These are phyloP conservation scores for Pasiphila rectangulata DNA, from an alignment of 2,888 invertebrate species.

Conservation along the genomic window DNA sequence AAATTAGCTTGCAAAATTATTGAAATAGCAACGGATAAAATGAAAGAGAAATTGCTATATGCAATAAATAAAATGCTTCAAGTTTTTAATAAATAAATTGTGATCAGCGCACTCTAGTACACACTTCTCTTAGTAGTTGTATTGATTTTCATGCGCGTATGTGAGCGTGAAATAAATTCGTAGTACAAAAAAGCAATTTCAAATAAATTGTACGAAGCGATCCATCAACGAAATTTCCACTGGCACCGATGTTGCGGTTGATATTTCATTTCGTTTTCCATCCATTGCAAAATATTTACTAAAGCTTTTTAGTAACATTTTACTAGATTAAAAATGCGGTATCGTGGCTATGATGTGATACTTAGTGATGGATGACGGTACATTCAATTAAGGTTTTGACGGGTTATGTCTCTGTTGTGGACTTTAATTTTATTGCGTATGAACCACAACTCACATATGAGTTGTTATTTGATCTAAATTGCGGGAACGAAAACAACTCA, in stretches of 20 bases:
- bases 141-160: background rate
- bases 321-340: constrained; percentile 40
- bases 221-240: constrained; percentile 40
- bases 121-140: too few relatives aligned
- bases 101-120: too few relatives aligned
- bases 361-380: constrained; percentile 4
- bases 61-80: too few relatives aligned
- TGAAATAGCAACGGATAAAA: too few relatives aligned
- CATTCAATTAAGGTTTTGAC: constrained; percentile 12
- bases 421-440: too few relatives aligned
- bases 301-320: constrained; percentile 33
- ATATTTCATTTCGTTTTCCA: constrained; percentile 40
- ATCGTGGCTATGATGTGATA: background rate
- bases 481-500: too few relatives aligned
- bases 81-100: too few relatives aligned
- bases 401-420: too few relatives aligned
- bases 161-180: constrained; percentile 15
- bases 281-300: constrained; percentile 35
- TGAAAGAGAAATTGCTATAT: too few relatives aligned
- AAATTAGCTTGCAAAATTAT: too few relatives aligned
- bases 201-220: constrained; percentile 27
- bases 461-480: too few relatives aligned
- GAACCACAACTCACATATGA: too few relatives aligned
- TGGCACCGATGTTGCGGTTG: constrained; percentile 30
- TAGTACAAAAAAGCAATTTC: constrained; percentile 39